These are phyloP conservation scores for Yponomeuta cagnagella DNA, from an alignment of 2,888 invertebrate genomes.

Conservation along the genomic window DNA sequence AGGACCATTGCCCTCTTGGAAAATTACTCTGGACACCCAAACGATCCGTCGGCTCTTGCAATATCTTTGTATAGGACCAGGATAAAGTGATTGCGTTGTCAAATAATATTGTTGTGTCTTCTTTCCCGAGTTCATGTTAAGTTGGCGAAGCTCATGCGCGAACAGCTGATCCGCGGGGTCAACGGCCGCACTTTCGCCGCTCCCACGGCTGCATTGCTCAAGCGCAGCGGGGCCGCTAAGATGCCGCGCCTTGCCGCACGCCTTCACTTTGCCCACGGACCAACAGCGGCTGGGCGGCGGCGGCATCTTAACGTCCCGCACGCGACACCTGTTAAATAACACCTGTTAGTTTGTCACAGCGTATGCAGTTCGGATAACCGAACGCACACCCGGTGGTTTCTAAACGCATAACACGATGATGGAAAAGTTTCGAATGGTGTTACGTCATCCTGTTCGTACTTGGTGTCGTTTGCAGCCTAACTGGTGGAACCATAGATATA, in stretches of 20 bases:
- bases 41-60: too few species aligned
- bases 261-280: background rate
- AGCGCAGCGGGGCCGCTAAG: slow-evolving; percentile 41
- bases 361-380: background rate
- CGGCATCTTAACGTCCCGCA: slow-evolving; percentile 25
- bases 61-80: too few species aligned
- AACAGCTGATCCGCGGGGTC: slow-evolving; percentile 70
- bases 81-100: too few species aligned
- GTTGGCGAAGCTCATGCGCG: slow-evolving; percentile 36
- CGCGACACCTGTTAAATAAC: slow-evolving; percentile 12
- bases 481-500: too few species aligned
- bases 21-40: too few species aligned
- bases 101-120: too few species aligned
- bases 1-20: too few species aligned
- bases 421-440: background rate
- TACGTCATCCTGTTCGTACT: background rate
- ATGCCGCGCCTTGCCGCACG: slow-evolving; percentile 32
- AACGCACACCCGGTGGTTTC: background rate
- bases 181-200: slow-evolving; percentile 70
- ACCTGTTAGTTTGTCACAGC: background rate
- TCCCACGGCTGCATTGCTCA: slow-evolving; percentile 64
- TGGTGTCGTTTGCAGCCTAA: too few species aligned
- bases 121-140: background rate
- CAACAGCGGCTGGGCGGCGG: background rate
- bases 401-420: background rate